A percentile compares a stretch with the other conserved stretches of the same genome.
Conservation (phyloP, 2,113 vertebrate species). For the Prinia subflava region DNA sequence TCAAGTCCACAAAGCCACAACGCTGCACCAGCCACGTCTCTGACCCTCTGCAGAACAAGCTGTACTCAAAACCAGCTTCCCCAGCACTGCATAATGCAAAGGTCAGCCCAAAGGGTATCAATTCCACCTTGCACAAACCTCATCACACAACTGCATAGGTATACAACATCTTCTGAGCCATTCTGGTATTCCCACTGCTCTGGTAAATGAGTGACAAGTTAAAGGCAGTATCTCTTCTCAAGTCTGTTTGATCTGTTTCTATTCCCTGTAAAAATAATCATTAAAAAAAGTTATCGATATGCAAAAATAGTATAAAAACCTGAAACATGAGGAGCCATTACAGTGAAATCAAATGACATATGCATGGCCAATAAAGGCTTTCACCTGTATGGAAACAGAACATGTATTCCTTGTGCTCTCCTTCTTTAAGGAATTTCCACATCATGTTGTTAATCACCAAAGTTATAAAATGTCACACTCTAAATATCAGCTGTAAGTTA, state of each 20-base stretch:
- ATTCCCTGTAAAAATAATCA: constrained; percentile 80
- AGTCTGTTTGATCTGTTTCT: constrained; percentile 87
- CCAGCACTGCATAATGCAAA: neutral
- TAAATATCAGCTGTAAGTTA: neutral
- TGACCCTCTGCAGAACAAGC: accelerated
- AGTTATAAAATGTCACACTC: neutral
- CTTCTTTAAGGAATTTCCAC: neutral
- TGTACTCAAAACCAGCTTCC: neutral
- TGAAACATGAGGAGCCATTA: neutral
- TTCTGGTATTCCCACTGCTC: constrained; percentile 84
- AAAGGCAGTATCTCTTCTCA: constrained; percentile 89
- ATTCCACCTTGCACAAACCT: neutral
- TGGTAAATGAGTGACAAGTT: constrained; percentile 95
- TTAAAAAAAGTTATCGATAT: neutral
- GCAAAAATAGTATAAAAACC: neutral
- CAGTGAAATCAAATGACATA: neutral
- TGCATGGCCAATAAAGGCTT: neutral
- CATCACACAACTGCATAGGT: constrained; percentile 80
- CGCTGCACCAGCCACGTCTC: accelerated
- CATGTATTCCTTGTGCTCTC: neutral
- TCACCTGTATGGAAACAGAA: neutral
- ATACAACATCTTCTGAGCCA: constrained; percentile 83
- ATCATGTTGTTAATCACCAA: neutral
- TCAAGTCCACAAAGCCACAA: neutral
- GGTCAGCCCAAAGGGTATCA: neutral